Base-by-base conservation (phyloP, 2,888 invertebrate species). In the Cryptus viduatorius region DNA sequence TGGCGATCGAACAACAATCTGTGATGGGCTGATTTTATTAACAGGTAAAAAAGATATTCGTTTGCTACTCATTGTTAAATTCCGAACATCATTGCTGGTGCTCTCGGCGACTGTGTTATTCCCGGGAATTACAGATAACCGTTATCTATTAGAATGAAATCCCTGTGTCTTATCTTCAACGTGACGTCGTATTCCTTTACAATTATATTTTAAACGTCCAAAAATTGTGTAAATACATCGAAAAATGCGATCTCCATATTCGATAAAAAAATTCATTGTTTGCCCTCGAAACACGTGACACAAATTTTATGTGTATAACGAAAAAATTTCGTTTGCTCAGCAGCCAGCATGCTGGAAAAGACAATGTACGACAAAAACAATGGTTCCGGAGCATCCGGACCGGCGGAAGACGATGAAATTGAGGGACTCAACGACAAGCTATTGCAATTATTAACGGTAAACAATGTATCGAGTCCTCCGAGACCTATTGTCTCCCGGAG, bases 391-490 rank as follows among this genome's bases (percentile, higher is more conserved):
- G n/a, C 59, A 0, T 42, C 69, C 1, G 76, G 10, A 10, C 31
- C 31, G 0, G 56, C 29, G 1, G 76, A 72, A 7, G 86, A 90
- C 46, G 90, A 90, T 67, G 90, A 92, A 68, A 92, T 92, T 64
- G 89, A 92, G 82, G 91, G 88, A 50, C 88, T 93, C 56, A 92
- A 91, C 65, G 90, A 92, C 10, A 92, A 89, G 73, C 84, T 93
- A 37, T 80, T 92, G 68, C 88, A 92, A 83, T 83, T 93, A 64
- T 82, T 92, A 3, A 86, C 90, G 0, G 73, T 80, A 31, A 84
- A 90, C 61, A 91, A 91, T 75, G 79, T 84, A 37, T 68, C 84
- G 24, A 86, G 89, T 50, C 85, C 88, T 5, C 71, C 87, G 3
- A 88, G 79, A 46, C 80, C 87, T 75, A 86, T 84, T 29, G 85